Evolutionary conservation across 2,888 invertebrate species (phyloP), one percentile per base, ranked within the genome.

Genomic region (Parnassius apollo): DNA sequence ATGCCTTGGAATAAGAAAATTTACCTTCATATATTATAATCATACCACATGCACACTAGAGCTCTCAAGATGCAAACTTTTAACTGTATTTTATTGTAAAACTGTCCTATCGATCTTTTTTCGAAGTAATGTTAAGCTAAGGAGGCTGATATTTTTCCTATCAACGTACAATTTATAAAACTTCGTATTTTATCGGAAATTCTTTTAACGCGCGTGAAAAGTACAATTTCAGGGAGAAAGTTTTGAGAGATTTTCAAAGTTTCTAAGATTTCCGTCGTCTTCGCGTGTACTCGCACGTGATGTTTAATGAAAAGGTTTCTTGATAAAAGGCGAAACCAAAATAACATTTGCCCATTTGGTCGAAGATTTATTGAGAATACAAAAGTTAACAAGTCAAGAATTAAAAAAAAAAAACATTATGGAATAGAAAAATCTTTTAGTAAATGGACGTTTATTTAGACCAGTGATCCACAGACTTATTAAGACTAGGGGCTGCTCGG

Each of bases 111-210:
- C 66, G 57, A 61, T 58, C 57, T 62, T 65, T 57, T 68, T 62
- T 66, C 61, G 57, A 53, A 44, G 57, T 49, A 61, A 60, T 60
- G 62, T 60, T 65, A 35, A 66, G 57, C 65, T 59, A 65, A 53
- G 25, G 54, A 44, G 58, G 44, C 62, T 62, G 54, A 54, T 51
- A 55, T 56, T 59, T 59, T 57, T 46, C 62, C 68, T 69, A 69
- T 73, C 70, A 68, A 66, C 67, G 64, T 66, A 67, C 69, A 76
- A 75, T 75, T 75, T 76, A 75, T 75, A 72, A 74, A 70, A 67
- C 66, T 72, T 65, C 70, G 68, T 69, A 68, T 75, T 74, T 72
- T 67, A 68, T 72, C 72, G 69, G 61, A 69, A 72, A 74, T 74
- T 75, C 71, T 69, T 69, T 69, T 65, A 64, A 68, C 66, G 69